Percentiles rank a stretch among this genome's conserved stretches.
These are phyloP conservation scores for Prinia subflava DNA, from an alignment of 2,113 vertebrate species.

Conservation along the genomic window DNA sequence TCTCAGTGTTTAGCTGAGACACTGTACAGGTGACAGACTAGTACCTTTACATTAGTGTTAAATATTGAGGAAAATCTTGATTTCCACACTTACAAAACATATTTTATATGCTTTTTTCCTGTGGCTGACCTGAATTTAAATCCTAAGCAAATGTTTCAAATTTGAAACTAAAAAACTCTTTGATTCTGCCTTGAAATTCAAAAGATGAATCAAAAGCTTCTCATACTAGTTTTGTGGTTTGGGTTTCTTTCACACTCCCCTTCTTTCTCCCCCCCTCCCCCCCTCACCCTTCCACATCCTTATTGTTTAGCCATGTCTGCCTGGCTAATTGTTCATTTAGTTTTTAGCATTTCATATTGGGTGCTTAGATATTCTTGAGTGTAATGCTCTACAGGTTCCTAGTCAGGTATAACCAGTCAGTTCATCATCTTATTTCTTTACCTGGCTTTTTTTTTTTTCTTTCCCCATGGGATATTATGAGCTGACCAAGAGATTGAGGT, in stretches of 20 bases:
- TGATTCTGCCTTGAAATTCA: not conserved
- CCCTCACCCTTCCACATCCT: fast-evolving
- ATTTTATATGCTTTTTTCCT: not conserved
- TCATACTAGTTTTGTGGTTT: not conserved
- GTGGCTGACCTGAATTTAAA: not conserved
- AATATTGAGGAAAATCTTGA: not conserved
- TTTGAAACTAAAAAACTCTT: not conserved
- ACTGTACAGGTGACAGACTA: not conserved
- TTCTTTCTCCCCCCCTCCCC: not conserved
- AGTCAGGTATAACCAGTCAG: not conserved
- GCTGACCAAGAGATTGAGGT: not conserved
- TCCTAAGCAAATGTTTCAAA: not conserved
- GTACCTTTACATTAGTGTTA: not conserved
- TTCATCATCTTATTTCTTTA: not conserved
- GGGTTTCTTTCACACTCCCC: fast-evolving
- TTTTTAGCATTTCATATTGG: not conserved
- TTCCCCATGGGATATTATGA: not conserved
- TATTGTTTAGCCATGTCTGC: not conserved
- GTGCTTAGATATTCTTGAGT: not conserved
- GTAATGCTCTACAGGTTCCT: not conserved
- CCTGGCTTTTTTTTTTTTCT: not conserved
- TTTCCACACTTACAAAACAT: not conserved
- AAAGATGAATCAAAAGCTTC: not conserved
- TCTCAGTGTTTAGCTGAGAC: not conserved
- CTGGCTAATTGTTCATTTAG: not conserved